phyloP scores from a whole-genome alignment of 2,888 invertebrate genomes.

The Teleiodes luculella region DNA sequence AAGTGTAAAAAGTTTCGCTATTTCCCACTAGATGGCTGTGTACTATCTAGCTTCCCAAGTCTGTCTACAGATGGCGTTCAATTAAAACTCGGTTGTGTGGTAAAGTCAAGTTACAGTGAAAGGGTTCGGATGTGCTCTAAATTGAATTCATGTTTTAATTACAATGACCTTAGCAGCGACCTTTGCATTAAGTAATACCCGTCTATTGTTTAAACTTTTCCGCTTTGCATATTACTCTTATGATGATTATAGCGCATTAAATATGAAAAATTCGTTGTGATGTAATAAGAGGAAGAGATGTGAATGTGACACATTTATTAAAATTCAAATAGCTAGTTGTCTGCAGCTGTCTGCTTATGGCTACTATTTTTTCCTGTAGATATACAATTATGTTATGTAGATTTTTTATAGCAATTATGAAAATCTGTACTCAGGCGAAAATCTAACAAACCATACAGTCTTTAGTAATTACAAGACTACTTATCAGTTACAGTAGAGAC shows the following conservation, averaged over 20 bases:
- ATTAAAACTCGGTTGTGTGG: not conserved
- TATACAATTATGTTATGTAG: no score
- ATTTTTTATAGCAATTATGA: no score
- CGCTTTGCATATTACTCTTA: not conserved
- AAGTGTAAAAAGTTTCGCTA: constrained; percentile 16
- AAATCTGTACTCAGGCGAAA: no score
- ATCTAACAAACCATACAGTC: no score
- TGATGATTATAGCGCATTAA: not conserved
- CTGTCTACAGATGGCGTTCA: constrained; percentile 24
- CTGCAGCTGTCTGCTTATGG: no score
- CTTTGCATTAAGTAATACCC: not conserved
- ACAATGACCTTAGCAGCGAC: constrained; percentile 5
- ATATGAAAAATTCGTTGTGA: no score
- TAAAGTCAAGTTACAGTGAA: constrained; percentile 1
- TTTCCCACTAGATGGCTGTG: constrained; percentile 11
- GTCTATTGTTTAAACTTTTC: not conserved
- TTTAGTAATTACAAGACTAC: no score
- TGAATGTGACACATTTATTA: no score
- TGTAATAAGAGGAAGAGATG: no score
- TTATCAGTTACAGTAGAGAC: no score
- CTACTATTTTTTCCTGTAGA: no score
- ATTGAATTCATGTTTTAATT: not conserved
- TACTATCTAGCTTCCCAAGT: not conserved
- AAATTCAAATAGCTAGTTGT: no score
- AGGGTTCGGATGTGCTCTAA: not conserved